Conservation (phyloP, 1,140 invertebrate genomes). For the Trichoplusia ni region DNA sequence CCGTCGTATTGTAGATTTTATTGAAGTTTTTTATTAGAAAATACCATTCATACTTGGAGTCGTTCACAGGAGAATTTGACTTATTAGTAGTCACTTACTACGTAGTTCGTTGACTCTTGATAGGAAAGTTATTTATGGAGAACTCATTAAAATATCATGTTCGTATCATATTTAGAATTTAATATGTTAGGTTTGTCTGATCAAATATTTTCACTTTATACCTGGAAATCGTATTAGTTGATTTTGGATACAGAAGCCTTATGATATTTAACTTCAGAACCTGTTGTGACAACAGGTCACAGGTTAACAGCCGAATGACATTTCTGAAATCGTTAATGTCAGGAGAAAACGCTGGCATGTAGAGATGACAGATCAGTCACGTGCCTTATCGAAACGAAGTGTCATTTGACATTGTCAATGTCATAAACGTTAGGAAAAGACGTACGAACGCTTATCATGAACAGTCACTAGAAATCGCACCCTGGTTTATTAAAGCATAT, state of each 20-base stretch:
- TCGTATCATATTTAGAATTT: conserved; percentile 9
- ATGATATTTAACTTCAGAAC: not conserved
- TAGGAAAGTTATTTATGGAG: conserved; percentile 27
- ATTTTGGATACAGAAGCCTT: not conserved
- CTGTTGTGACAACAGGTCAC: too few species aligned
- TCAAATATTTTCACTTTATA: conserved; percentile 1
- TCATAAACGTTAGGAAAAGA: too few species aligned
- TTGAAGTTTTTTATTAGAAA: conserved; percentile 72
- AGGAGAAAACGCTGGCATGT: too few species aligned
- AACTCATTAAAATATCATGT: conserved; percentile 53
- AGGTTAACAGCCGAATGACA: too few species aligned
- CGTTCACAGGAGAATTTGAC: conserved; percentile 47
- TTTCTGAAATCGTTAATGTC: too few species aligned
- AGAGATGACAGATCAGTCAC: too few species aligned
- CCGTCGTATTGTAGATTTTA: conserved; percentile 63
- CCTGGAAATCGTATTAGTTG: not conserved
- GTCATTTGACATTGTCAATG: too few species aligned
- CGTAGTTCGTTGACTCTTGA: conserved; percentile 33
- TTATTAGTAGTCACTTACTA: conserved; percentile 43
- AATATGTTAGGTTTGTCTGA: conserved; percentile 1
- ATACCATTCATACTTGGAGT: conserved; percentile 54
- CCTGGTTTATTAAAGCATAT: conserved; percentile 19
- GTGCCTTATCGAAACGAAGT: too few species aligned
- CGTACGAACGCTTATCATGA: too few species aligned
- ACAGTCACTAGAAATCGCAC: too few species aligned